A percentile compares a stretch with the other conserved stretches of the same genome.
Conservation (phyloP, 2,888 invertebrate species). For the Zootermopsis nevadensis region DNA sequence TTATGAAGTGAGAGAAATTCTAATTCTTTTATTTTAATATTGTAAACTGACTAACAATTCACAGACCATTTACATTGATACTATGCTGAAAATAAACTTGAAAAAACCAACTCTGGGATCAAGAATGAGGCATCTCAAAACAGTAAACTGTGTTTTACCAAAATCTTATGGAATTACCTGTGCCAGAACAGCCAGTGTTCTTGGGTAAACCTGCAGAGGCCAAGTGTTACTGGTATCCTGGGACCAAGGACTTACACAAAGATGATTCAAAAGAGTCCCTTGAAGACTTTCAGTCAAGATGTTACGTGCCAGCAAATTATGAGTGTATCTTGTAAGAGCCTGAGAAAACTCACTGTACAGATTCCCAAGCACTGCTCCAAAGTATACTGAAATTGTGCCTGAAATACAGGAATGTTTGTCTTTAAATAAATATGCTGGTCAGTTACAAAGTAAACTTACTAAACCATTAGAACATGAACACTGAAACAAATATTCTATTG, state of each 20-base stretch:
- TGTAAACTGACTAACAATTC: too few relatives aligned
- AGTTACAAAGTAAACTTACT: too few relatives aligned
- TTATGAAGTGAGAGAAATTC: too few relatives aligned
- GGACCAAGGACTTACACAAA: constrained; percentile 80
- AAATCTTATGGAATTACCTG: constrained; percentile 67
- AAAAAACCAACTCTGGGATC: too few relatives aligned
- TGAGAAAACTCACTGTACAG: constrained; percentile 81
- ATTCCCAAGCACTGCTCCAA: constrained; percentile 76
- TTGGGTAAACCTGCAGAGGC: constrained; percentile 82
- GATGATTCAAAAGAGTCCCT: constrained; percentile 76
- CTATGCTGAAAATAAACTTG: too few relatives aligned
- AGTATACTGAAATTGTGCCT: constrained; percentile 81
- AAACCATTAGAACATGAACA: too few relatives aligned
- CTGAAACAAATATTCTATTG: too few relatives aligned
- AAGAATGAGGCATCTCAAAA: too few relatives aligned
- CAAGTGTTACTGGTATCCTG: constrained; percentile 73
- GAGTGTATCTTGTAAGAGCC: constrained; percentile 82
- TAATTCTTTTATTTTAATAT: too few relatives aligned
- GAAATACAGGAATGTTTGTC: constrained; percentile 50
- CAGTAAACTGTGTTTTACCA: too few relatives aligned
- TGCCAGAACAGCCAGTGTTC: constrained; percentile 84
- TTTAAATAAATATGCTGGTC: too few relatives aligned
- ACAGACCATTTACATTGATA: too few relatives aligned
- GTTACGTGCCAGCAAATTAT: constrained; percentile 80
- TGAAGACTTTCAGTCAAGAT: constrained; percentile 76